These are phyloP conservation scores for Sycophila texana DNA, from an alignment of 2,888 invertebrate genomes.

Conservation along the genomic window DNA sequence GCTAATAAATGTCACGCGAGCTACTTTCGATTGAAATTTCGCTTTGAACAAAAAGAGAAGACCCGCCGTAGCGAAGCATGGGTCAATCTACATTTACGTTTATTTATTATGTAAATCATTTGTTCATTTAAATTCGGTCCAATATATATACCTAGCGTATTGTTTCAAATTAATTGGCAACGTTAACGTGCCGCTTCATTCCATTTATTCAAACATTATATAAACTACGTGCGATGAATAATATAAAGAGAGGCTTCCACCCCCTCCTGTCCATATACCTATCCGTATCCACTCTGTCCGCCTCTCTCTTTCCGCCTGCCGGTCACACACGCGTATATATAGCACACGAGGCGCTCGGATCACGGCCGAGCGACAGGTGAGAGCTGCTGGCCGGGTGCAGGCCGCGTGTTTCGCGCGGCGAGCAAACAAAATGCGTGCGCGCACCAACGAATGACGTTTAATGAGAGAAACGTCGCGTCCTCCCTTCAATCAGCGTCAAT, in stretches of 20 bases:
- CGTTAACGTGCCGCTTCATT: slow-evolving; percentile 27
- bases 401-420: slow-evolving; percentile 43
- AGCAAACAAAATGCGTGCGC: slow-evolving; percentile 48
- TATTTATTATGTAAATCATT: slow-evolving; percentile 44
- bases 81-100: slow-evolving; percentile 17
- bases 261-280: not conserved
- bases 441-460: slow-evolving; percentile 57
- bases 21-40: too few relatives aligned
- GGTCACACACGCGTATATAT: not conserved
- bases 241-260: slow-evolving; percentile 32
- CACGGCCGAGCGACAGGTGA: slow-evolving; percentile 37
- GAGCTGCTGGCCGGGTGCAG: not conserved
- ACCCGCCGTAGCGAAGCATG: not conserved
- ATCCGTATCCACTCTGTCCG: not conserved
- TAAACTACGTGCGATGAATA: slow-evolving; percentile 49
- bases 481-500: slow-evolving; percentile 58
- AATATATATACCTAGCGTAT: slow-evolving; percentile 12
- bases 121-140: slow-evolving; percentile 11
- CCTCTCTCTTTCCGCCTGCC: slow-evolving; percentile 14
- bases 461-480: slow-evolving; percentile 56
- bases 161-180: slow-evolving; percentile 44
- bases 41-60: not conserved
- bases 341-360: too few relatives aligned
- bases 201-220: slow-evolving; percentile 51
- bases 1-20: too few relatives aligned